Conservation (phyloP, 37 sponge, comb jelly and placozoan species). For the Haliclona indistincta region DNA sequence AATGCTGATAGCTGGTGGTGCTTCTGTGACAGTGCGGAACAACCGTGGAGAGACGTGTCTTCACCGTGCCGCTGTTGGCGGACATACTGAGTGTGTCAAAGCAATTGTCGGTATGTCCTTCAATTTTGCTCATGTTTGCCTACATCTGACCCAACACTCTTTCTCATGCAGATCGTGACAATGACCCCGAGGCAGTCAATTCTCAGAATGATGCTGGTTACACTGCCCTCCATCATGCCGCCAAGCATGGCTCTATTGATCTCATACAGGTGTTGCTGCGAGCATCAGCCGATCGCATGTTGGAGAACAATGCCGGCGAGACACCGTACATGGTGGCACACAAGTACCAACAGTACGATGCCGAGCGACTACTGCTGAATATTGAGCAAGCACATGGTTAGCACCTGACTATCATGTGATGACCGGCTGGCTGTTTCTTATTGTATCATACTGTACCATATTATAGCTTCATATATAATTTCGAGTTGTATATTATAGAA, state of each 20-base stretch:
- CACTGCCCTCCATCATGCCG: constrained; percentile 78
- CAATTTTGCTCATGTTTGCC: background rate
- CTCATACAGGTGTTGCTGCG: constrained; percentile 59
- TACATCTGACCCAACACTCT: background rate
- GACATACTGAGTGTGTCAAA: constrained; percentile 48
- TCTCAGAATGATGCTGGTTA: constrained; percentile 76
- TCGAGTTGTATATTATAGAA: too few species aligned
- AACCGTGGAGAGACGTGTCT: constrained; percentile 82
- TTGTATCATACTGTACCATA: too few species aligned
- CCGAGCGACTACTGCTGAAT: constrained; percentile 60
- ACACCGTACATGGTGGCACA: constrained; percentile 76
- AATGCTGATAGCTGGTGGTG: constrained; percentile 71
- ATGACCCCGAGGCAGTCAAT: constrained; percentile 66
- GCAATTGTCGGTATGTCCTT: constrained; percentile 47
- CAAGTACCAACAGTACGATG: constrained; percentile 67
- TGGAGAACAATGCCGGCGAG: constrained; percentile 78
- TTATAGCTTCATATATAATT: too few species aligned
- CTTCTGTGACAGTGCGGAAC: constrained; percentile 68
- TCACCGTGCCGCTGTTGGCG: constrained; percentile 65
- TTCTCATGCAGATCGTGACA: constrained; percentile 32
- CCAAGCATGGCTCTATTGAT: constrained; percentile 61
- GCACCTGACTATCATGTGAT: too few species aligned
- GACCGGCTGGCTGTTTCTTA: too few species aligned
- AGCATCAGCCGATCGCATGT: constrained; percentile 58
- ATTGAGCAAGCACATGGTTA: constrained; percentile 68